Evolutionary conservation across 2,113 vertebrate genomes (phyloP).

Genomic region (Stegostoma tigrinum): DNA sequence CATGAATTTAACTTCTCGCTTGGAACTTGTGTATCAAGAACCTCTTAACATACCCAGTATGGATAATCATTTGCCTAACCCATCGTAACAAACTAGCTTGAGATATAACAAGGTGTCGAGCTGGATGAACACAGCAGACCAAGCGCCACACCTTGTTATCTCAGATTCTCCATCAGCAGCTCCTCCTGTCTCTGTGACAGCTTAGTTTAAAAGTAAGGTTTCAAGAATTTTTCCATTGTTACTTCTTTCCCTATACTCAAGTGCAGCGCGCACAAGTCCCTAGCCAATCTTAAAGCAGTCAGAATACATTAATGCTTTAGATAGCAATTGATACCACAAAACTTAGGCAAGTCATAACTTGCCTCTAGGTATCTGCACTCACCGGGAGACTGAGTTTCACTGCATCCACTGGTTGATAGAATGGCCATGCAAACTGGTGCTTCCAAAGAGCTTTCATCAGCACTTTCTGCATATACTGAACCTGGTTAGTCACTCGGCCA

Average conservation of each 20-base stretch:
- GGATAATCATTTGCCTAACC: neutral
- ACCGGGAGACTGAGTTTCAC: slow-evolving; percentile 77
- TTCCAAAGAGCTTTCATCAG: slow-evolving; percentile 86
- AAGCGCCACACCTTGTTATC: too few relatives aligned
- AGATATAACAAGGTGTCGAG: too few relatives aligned
- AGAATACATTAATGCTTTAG: neutral
- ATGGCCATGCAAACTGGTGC: slow-evolving; percentile 91
- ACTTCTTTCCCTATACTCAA: neutral
- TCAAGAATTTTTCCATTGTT: neutral
- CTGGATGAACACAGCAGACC: too few relatives aligned
- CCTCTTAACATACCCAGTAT: neutral
- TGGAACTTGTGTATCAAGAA: neutral
- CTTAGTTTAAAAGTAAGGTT: neutral
- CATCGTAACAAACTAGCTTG: neutral
- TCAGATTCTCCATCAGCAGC: too few relatives aligned
- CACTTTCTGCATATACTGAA: slow-evolving; percentile 84
- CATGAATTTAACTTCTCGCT: neutral
- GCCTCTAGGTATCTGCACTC: slow-evolving; percentile 44
- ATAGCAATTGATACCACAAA: neutral
- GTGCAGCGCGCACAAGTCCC: neutral
- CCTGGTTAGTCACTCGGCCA: slow-evolving; percentile 79
- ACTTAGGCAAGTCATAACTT: neutral
- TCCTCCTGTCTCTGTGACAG: too few relatives aligned
- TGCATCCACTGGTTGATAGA: slow-evolving; percentile 70
- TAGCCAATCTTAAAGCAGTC: neutral